A percentile compares a stretch with the other conserved stretches of the same genome.
Evolutionary conservation across 2,888 invertebrate species (phyloP).

Genomic region (Lapara coniferarum): DNA sequence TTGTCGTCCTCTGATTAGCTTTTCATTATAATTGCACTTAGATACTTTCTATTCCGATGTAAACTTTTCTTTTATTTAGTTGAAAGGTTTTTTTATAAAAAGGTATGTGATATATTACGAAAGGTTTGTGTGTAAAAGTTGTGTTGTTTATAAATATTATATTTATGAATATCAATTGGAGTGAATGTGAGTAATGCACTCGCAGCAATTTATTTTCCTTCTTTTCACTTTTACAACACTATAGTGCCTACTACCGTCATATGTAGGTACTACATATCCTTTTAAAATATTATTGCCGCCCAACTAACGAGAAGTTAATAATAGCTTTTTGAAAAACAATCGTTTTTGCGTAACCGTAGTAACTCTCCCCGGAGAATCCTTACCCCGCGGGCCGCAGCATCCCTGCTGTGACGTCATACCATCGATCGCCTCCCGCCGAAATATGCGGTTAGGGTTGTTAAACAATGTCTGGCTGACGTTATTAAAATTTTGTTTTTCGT

Average conservation of each 20-base stretch:
- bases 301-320: conserved; percentile 53
- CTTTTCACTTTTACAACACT: too few species aligned
- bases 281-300: too few species aligned
- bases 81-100: too few species aligned
- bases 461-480: conserved; percentile 22
- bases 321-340: conserved; percentile 61
- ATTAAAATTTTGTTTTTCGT: conserved; percentile 15
- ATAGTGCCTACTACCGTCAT: too few species aligned
- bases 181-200: too few species aligned
- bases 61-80: background rate
- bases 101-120: too few species aligned
- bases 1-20: conserved; percentile 10
- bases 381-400: conserved; percentile 62
- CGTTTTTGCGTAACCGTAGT: conserved; percentile 53
- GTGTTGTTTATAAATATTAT: too few species aligned
- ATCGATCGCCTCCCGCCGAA: conserved; percentile 65
- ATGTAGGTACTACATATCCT: too few species aligned
- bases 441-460: conserved; percentile 18
- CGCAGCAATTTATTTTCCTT: too few species aligned
- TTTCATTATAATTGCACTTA: background rate
- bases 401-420: conserved; percentile 72
- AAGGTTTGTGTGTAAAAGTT: too few species aligned
- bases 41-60: background rate
- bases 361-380: conserved; percentile 41
- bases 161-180: too few species aligned